Evolutionary conservation across 2,797 vertebrate genomes (phyloP), one percentile per base, ranked within the genome.

Genomic region (Luscinia megarhynchos): DNA sequence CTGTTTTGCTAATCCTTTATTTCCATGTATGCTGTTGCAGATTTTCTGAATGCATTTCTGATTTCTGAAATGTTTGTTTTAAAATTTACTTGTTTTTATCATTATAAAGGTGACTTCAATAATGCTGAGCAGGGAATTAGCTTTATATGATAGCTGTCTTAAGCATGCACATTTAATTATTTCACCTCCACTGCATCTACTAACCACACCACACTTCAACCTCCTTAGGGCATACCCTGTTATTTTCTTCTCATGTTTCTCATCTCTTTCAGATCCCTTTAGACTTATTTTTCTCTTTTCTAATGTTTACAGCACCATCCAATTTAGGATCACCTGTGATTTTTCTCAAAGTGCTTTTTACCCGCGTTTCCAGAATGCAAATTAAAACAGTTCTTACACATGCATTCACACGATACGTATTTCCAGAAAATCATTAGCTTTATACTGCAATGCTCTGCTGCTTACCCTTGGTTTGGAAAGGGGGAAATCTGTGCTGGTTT

Each of bases 221-320:
- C 48, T 88, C 82, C 70, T 93, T 59, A 84, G 67, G 83, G 79
- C 36, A 81, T 75, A 75, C 19, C 9, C 43, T 69, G 11, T 87
- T 93, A 79, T 93, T 91, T 89, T 88, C 46, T 72, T 75, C 73
- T 91, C 45, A 58, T 48, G 62, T 74, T 94, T 89, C 53, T 91
- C 48, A 79, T 61, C 41, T 88, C 69, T 84, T 86, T 91, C 67
- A 76, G 9, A 40, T 73, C 69, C 63, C n/a, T 73, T 94, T 61
- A 91, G 48, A 81, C 12, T 87, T 88, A 59, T 24, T 93, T 88
- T 69, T 64, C 30, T 85, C 73, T 79, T 91, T 93, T 34, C 12
- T 73, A 40, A 20, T 67, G 48, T 90, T 93, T 88, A 70, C 67
- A 82, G 48, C 30, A 76, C 22, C 9, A 21, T 91, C 48, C 32